phyloP scores from a whole-genome alignment of 2,113 vertebrate species.

The Ardeotis arabs region DNA sequence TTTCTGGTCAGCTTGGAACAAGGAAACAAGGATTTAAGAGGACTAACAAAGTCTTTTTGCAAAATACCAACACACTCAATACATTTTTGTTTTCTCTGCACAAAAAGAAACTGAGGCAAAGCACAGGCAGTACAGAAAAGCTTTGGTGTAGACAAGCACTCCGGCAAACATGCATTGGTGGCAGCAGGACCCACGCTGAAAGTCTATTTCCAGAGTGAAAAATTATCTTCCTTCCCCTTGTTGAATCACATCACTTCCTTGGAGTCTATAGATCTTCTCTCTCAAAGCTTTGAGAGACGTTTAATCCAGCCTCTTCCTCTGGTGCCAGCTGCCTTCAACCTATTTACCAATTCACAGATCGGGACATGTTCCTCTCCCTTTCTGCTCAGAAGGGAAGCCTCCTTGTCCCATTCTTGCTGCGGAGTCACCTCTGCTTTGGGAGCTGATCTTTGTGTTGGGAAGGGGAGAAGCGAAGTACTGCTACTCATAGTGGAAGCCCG shows the following conservation, averaged over 20 bases:
- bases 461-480: neutral
- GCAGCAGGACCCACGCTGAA: neutral
- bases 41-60: neutral
- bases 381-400: neutral
- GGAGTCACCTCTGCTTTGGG: neutral
- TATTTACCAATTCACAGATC: neutral
- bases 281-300: neutral
- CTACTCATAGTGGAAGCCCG: neutral
- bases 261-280: neutral
- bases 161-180: fast-evolving
- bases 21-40: neutral
- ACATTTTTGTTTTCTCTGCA: neutral
- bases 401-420: neutral
- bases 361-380: neutral
- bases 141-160: neutral
- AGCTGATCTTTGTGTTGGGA: neutral
- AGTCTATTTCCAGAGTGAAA: neutral
- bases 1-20: neutral
- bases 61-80: neutral
- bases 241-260: neutral
- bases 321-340: neutral
- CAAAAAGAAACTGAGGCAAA: neutral
- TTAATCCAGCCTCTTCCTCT: neutral
- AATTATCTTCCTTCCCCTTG: neutral
- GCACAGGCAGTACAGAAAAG: neutral